A percentile compares a stretch with the other conserved stretches of the same genome.
Evolutionary conservation across 2,888 invertebrate genomes (phyloP).

Genomic region (Meliscaeva auricollis): DNA sequence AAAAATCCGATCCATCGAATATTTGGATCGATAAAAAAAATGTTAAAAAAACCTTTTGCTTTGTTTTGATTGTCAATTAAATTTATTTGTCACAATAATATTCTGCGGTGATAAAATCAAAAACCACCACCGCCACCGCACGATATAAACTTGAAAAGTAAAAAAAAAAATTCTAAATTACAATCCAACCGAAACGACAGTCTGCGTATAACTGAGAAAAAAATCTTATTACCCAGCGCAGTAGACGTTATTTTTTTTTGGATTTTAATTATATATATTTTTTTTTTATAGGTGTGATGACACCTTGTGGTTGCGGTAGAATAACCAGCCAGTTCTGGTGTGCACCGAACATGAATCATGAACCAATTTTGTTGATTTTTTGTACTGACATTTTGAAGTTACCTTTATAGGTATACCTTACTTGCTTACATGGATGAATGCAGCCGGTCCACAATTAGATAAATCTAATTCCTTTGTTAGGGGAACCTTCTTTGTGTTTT

Average conservation of each 20-base stretch:
- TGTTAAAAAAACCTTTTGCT: constrained; percentile 37
- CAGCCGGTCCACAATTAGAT: constrained; percentile 26
- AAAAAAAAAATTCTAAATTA: constrained; percentile 19
- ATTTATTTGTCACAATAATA: constrained; percentile 36
- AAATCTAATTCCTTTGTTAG: not conserved
- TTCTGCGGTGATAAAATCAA: not conserved
- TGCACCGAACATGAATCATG: constrained; percentile 54
- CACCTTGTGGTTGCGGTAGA: constrained; percentile 60
- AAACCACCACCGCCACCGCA: not conserved
- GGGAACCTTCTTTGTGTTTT: constrained; percentile 17
- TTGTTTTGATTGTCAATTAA: constrained; percentile 20
- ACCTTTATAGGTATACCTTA: too few relatives aligned
- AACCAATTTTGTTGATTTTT: not conserved
- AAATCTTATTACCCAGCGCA: constrained; percentile 43
- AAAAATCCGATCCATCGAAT: not conserved
- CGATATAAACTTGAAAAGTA: not conserved
- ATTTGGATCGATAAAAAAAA: not conserved
- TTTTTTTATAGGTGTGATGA: constrained; percentile 53
- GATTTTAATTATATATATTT: constrained; percentile 45
- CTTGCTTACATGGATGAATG: constrained; percentile 23
- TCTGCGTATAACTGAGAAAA: constrained; percentile 59
- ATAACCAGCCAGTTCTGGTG: constrained; percentile 42
- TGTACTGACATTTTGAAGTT: constrained; percentile 51
- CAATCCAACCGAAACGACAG: constrained; percentile 58
- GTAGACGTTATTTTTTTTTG: constrained; percentile 46